Base-by-base conservation (phyloP, 2,113 vertebrate species). In the Poeciliopsis retropinna region DNA sequence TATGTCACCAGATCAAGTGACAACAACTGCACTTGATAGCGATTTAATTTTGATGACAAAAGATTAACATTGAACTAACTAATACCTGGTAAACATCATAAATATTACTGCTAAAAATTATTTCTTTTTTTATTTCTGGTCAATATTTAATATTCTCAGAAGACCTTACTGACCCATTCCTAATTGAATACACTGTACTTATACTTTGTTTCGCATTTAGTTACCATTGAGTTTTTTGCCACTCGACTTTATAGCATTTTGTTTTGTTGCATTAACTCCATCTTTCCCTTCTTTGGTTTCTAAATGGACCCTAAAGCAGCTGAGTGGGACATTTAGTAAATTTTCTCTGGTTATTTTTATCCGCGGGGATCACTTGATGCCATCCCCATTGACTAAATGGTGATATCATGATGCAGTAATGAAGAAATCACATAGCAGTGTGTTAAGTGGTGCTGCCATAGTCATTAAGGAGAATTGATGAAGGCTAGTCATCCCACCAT, bases 381-480 rank as follows among this genome's bases (percentile, higher is more conserved):
- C 86, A 69, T 72, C 14, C 14, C 34, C 34, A 11, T 47, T 0
- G 19, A 70, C 37, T 85, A 81, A 90, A 92, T 86, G 79, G 78
- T 34, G 68, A 82, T 81, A 82, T 87, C 78, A 85, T 88, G 80
- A 78, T 72, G 80, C 78, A 13, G 79, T 84, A 84, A 88, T 88
- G 84, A 86, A 82, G 85, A 86, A 91, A 88, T 87, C 79, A 83
- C 87, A 78, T 77, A 88, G 80, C 65, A 75, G 70, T 73, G 83
- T 41, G 79, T 85, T 89, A 88, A 90, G 84, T 80, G 79, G 81
- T 79, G 81, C 85, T 83, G 88, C 87, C 74, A 82, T 78, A 85
- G 84, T 86, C 85, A 85, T 92, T 91, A 91, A 79, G 82, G 87
- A 86, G 85, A 87, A 90, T 85, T 92, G 91, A 92, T 92, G 91